phyloP scores from a whole-genome alignment of 1,140 invertebrate genomes.

The Oreohelix idahoensis region DNA sequence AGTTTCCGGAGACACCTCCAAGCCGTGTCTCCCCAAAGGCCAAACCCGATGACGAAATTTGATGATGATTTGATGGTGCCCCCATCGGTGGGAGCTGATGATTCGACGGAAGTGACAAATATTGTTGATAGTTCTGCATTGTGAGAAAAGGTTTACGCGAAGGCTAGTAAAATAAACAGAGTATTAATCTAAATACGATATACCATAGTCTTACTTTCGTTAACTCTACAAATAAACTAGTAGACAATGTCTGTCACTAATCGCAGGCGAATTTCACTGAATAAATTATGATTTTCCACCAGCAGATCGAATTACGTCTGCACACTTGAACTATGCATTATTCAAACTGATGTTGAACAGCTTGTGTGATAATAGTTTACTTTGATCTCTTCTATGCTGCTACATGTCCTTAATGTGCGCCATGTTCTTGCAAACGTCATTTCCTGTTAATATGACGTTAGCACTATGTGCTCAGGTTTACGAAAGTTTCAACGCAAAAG shows the following conservation, averaged over 20 bases:
- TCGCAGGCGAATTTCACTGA: too few species aligned
- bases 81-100: background rate
- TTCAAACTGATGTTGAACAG: background rate
- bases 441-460: background rate
- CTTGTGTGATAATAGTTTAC: too few species aligned
- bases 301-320: background rate
- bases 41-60: background rate
- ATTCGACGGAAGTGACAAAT: background rate
- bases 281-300: too few species aligned
- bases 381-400: too few species aligned
- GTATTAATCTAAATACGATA: too few species aligned
- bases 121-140: slow-evolving; percentile 7
- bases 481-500: background rate
- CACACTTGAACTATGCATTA: background rate
- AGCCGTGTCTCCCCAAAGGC: background rate
- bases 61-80: background rate
- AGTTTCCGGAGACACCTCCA: background rate
- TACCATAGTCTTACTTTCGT: too few species aligned
- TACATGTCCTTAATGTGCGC: background rate
- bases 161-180: background rate
- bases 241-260: too few species aligned
- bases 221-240: too few species aligned
- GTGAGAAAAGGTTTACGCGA: background rate
- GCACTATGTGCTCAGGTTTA: background rate
- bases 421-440: background rate